Evolutionary conservation across 2,113 vertebrate species (phyloP), one percentile per base, ranked within the genome.

Genomic region (Perognathus longimembris): DNA sequence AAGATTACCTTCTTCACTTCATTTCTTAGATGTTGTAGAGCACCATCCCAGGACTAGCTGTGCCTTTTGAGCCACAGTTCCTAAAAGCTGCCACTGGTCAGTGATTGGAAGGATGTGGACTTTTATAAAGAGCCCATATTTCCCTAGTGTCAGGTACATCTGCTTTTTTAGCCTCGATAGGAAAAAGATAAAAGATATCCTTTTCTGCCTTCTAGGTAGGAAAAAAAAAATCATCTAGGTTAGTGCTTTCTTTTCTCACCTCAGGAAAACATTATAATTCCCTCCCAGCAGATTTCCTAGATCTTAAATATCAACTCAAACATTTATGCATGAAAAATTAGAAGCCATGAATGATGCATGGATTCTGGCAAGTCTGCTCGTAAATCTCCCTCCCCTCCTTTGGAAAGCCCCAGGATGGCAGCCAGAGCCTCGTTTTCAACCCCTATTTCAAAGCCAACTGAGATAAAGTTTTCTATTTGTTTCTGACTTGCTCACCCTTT

Each of bases 291-390:
- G 95, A 96, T 95, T 96, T 95, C 84, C 90, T 95, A 81, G 86
- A 94, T 96, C 96, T 93, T 97, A 94, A 97, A 96, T 96, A 96
- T 93, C 95, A 97, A 86, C 91, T 96, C 96, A 96, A 95, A 97
- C 92, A 95, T 97, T 97, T 97, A 97, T 97, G 96, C 96, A 96
- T 97, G 95, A 97, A 94, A 97, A 97, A 97, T 97, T 96, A 97
- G 97, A 93, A 84, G 66, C 91, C 87, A 97, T 97, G 95, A 97
- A 97, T 97, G 97, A 97, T 97, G 92, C 92, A 97, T 97, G 89
- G 75, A 36, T 89, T 95, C 92, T 93, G 85, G 95, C 95, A 95
- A 95, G 69, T 83, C 89, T 76, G 86, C 92, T 93, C 57, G 1
- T 97, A 95, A 97, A 95, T 97, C 92, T 94, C 80, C 22, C 63